Evolutionary conservation across 2,113 vertebrate species (phyloP).

Genomic region (Paracanthobrama guichenoti): DNA sequence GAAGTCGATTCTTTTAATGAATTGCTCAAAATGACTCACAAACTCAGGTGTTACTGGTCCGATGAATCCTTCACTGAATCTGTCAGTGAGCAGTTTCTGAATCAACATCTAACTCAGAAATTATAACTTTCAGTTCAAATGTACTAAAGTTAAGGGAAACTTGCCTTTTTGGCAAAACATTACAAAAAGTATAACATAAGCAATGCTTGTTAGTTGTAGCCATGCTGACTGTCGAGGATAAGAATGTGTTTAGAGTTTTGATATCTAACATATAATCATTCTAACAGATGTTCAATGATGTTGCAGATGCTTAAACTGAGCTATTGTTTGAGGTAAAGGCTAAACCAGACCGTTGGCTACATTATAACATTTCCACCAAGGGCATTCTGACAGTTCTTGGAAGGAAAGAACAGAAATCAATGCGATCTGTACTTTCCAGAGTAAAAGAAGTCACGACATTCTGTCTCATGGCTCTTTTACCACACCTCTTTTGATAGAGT

Average conservation of each 20-base stretch:
- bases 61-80: neutral
- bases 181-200: neutral
- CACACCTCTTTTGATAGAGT: slow-evolving; percentile 23
- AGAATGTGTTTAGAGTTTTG: neutral
- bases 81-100: neutral
- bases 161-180: neutral
- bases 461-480: slow-evolving; percentile 19
- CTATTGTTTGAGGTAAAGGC: neutral
- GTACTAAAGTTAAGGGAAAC: neutral
- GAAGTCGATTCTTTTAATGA: neutral
- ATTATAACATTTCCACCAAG: neutral
- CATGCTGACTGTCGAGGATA: neutral
- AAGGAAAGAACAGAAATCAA: neutral
- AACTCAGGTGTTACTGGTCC: neutral
- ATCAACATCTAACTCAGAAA: neutral
- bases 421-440: slow-evolving; percentile 30
- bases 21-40: neutral
- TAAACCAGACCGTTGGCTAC: neutral
- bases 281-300: neutral
- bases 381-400: neutral
- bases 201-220: no score
- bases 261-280: neutral
- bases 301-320: neutral
- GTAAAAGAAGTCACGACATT: slow-evolving; percentile 3
- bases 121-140: neutral